Conservation (phyloP, 2,113 vertebrate species). For the Nothobranchius kuhntae region DNA sequence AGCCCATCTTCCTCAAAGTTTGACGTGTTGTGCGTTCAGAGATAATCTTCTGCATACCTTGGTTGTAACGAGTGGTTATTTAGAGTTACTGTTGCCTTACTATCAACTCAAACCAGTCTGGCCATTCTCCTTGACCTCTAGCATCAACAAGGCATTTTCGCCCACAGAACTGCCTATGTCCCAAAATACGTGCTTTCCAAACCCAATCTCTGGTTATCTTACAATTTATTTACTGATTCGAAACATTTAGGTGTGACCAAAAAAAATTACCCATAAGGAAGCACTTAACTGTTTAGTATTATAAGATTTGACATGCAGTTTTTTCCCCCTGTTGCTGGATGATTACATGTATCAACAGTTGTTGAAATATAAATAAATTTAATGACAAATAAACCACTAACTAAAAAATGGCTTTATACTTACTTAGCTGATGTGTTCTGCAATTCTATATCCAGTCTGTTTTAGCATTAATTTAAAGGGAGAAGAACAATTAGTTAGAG, state of each 20-base stretch:
- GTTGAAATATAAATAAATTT: not conserved
- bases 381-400: not conserved
- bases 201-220: too few relatives aligned
- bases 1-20: too few relatives aligned
- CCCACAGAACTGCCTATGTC: too few relatives aligned
- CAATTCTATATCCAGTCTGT: slow-evolving; percentile 92
- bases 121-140: too few relatives aligned
- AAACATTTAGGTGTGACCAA: not conserved
- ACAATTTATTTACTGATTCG: not conserved
- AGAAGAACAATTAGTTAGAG: slow-evolving; percentile 47
- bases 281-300: not conserved
- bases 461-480: slow-evolving; percentile 66
- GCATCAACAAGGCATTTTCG: too few relatives aligned
- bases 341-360: not conserved
- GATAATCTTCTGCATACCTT: too few relatives aligned
- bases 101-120: too few relatives aligned
- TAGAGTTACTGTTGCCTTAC: too few relatives aligned
- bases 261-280: too few relatives aligned
- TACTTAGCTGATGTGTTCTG: slow-evolving; percentile 87
- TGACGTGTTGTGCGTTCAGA: too few relatives aligned
- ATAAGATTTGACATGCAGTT: not conserved
- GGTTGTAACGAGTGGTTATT: too few relatives aligned
- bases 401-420: slow-evolving; percentile 57
- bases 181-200: too few relatives aligned
- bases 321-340: not conserved